Base-by-base conservation (phyloP, 2,113 vertebrate species). In the Atlantisia rogersi region DNA sequence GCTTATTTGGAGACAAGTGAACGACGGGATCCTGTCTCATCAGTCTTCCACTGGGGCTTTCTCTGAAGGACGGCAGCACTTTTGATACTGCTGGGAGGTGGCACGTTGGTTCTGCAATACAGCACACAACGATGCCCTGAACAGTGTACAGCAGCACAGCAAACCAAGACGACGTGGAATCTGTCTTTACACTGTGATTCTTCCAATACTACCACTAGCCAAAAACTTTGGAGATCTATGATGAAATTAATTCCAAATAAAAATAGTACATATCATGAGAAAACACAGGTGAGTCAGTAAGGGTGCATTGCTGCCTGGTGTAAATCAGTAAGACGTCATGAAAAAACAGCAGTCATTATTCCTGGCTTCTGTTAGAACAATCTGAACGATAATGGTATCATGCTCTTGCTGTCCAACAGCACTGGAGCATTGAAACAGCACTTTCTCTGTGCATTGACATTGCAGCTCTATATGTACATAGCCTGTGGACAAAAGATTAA, bases 1-100 rank as follows among this genome's bases (percentile, higher is more conserved):
- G 98, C 89, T 98, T 99, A 97, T 98, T 99, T 26, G 99, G 99
- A 96, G 99, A 99, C 93, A 98, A 86, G 77, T 98, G 98, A 63
- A 98, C 98, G 85, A 98, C 98, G 0, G 98, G 98, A 93, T 99
- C 99, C 88, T 99, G 98, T 21, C 98, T 98, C 97, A 99, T 99
- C 70, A 99, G 85, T 91, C 99, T 98, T 90, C 98, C 99, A 35
- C 99, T 98, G 12, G 99, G 99, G 92, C 98, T 98, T 88, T 98
- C 98, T 95, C 98, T 95, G 97, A 99, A 99, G 86, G 99, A 97
- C 3, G 99, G 98, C 93, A 99, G 97, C 10, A 99, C 98, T 93
- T 99, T 99, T 7, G 99, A 98, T 53, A 98, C 98, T n/a, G 99
- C 98, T 79, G 98, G 98, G 82, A 98, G 98, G 84, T 98, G 98